Evolutionary conservation across 2,113 vertebrate genomes (phyloP).

Genomic region (Amphilophus citrinellus): DNA sequence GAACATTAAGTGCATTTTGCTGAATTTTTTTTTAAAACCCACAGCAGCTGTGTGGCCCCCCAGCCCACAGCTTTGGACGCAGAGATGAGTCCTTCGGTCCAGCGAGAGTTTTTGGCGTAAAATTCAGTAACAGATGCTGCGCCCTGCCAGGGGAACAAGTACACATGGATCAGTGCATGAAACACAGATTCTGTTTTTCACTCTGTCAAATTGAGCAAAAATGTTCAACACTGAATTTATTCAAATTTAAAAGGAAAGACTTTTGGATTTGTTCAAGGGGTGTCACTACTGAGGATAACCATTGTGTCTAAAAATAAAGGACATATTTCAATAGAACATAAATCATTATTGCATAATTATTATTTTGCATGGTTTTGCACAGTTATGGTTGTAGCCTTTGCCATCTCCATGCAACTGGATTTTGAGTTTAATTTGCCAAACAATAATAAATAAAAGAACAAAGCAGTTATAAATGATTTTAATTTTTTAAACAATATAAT

Average conservation of each 20-base stretch:
- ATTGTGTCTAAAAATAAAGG: no score
- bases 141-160: slow-evolving; percentile 78
- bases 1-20: neutral
- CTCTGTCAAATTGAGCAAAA: neutral
- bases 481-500: no score
- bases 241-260: neutral
- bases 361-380: no score
- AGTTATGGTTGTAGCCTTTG: no score
- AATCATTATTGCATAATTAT: no score
- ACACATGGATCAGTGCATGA: neutral
- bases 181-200: neutral
- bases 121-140: slow-evolving; percentile 92
- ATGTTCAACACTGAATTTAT: neutral
- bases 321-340: no score
- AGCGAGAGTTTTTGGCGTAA: slow-evolving; percentile 96
- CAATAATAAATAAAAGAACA: no score
- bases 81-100: slow-evolving; percentile 97
- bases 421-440: no score
- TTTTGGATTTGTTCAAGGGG: neutral
- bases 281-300: neutral
- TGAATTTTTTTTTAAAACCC: slow-evolving; percentile 61
- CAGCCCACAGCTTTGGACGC: slow-evolving; percentile 97
- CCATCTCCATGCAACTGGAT: no score
- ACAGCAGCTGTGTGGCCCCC: slow-evolving; percentile 97
- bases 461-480: no score